A percentile compares a stretch with the other conserved stretches of the same genome.
These are phyloP conservation scores for Lepidocyrtoides sp. DNA, from an alignment of 2,888 invertebrate genomes.

Conservation along the genomic window DNA sequence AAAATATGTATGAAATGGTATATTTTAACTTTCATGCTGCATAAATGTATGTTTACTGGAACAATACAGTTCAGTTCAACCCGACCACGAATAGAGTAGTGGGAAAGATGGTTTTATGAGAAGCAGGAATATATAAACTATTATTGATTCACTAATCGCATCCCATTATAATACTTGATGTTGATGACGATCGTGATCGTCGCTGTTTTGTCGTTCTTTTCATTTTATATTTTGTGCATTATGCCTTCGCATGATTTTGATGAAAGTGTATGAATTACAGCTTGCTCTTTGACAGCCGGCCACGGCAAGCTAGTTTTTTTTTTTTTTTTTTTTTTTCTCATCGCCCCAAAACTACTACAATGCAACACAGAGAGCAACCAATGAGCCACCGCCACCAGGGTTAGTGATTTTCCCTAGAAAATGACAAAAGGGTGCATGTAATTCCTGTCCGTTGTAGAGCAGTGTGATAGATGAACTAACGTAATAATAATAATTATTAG, in stretches of 20 bases:
- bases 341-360: background rate
- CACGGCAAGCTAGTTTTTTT: conserved; percentile 6
- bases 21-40: background rate
- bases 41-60: background rate
- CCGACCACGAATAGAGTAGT: background rate
- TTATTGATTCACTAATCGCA: conserved; percentile 75
- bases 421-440: conserved; percentile 55
- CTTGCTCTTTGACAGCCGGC: conserved; percentile 62
- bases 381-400: conserved; percentile 12
- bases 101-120: too few species aligned
- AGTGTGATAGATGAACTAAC: conserved; percentile 64
- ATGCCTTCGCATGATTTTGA: background rate
- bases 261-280: conserved; percentile 47
- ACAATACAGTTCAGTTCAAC: background rate
- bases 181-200: background rate
- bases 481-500: conserved; percentile 54
- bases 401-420: conserved; percentile 15
- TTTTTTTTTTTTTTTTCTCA: conserved; percentile 34
- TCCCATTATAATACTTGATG: conserved; percentile 66
- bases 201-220: conserved; percentile 19
- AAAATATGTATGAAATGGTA: background rate
- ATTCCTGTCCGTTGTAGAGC: background rate
- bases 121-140: too few species aligned
- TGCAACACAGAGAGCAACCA: background rate
- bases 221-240: background rate